Evolutionary conservation across 2,888 invertebrate genomes (phyloP), one percentile per base, ranked within the genome.

Genomic region (Lymantria monacha): DNA sequence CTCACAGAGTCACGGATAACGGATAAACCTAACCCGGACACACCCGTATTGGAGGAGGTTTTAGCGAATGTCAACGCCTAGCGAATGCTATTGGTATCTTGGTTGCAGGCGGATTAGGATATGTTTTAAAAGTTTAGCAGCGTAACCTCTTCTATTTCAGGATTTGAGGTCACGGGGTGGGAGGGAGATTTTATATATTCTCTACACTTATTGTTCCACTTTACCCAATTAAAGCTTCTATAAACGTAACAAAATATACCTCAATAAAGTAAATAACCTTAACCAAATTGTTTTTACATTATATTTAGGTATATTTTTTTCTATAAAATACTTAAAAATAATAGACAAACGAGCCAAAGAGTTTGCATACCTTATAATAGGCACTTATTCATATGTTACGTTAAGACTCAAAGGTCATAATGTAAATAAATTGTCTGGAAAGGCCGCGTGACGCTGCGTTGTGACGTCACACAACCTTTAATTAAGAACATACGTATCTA

Each of bases 1-100:
- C 91, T 87, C 62, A 67, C 80, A 88, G 86, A 88, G 90, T 87
- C 62, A 67, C 79, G 88, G 86, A 88, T 91, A 90, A 87, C 83
- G 90, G 90, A 90, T 90, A 83, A 88, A 81, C 81, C 81, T 87
- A 83, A 86, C 73, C 79, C 83, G 67, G 69, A 66, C 74, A 78
- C 78, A 75, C 79, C 80, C 77, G 83, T 65, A 83, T 86, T 84
- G 87, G 87, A 84, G 85, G 86, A 83, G 82, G 86, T 74, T 81
- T 79, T 79, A 74, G 76, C 76, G 72, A 83, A 81, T 75, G 87
- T 85, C 73, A 68, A 80, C 84, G 86, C 85, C 85, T 83, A 81
- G 84, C 74, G 72, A 67, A 75, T 72, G 81, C 87, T 63, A 90
- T 91, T 91, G 90, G 89, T 77, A 82, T 83, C 76, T 76, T 59